These are phyloP conservation scores for Thera britannica DNA, from an alignment of 2,888 invertebrate species.

Conservation along the genomic window DNA sequence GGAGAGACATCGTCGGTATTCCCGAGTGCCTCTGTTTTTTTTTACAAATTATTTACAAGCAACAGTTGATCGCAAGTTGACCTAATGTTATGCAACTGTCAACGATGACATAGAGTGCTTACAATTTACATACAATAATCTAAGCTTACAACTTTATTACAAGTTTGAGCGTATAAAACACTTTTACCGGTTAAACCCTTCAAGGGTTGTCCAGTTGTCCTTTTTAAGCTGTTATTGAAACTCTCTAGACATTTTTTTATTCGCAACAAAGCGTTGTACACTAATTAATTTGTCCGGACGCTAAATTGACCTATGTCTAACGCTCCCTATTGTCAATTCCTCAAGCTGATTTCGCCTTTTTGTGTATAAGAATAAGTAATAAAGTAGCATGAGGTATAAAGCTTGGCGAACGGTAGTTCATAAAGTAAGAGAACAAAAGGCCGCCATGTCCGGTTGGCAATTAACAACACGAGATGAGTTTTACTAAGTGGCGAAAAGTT, in stretches of 20 bases:
- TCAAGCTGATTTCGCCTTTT: conserved; percentile 6
- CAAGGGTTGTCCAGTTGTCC: no score
- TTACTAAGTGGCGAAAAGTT: conserved; percentile 37
- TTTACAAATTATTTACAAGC: no score
- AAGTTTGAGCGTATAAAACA: no score
- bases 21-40: no score
- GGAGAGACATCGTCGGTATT: no score
- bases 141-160: no score
- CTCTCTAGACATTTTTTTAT: conserved; percentile 15
- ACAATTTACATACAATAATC: no score
- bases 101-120: no score
- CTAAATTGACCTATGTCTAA: conserved; percentile 61
- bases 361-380: neutral
- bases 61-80: no score
- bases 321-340: neutral
- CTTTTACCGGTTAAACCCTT: no score
- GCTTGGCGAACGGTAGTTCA: conserved; percentile 52
- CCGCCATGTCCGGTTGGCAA: conserved; percentile 63
- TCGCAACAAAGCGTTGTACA: conserved; percentile 63
- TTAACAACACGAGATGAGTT: conserved; percentile 49
- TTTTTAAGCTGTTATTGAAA: neutral
- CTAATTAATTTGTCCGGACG: conserved; percentile 70
- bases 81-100: no score
- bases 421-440: conserved; percentile 58
- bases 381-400: neutral